Conservation (phyloP, 1,140 invertebrate genomes). For the Condylostylus longicornis region DNA sequence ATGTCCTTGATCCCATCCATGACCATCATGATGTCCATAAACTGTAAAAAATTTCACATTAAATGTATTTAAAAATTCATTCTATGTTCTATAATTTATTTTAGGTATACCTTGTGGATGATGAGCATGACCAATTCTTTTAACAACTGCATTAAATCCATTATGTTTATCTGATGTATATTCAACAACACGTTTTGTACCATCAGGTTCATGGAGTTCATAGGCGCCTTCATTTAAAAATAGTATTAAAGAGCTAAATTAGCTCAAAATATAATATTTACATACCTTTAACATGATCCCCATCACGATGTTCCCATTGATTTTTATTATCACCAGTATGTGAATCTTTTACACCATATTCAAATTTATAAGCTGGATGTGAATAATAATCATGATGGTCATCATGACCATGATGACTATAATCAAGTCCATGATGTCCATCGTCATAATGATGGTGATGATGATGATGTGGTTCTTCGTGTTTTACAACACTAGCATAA, state of each 20-base stretch:
- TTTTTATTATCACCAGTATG: slow-evolving; percentile 55
- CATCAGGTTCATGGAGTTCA: slow-evolving; percentile 39
- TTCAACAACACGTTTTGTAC: slow-evolving; percentile 37
- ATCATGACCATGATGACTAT: slow-evolving; percentile 10
- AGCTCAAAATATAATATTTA: background rate
- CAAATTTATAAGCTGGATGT: slow-evolving; percentile 53
- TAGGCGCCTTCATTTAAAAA: slow-evolving; percentile 32
- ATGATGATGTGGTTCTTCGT: background rate
- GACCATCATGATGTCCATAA: too few species aligned
- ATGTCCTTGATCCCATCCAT: too few species aligned
- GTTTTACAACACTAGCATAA: slow-evolving; percentile 5
- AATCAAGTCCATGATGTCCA: slow-evolving; percentile 8
- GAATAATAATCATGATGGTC: too few species aligned
- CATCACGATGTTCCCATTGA: slow-evolving; percentile 44
- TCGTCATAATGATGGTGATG: slow-evolving; percentile 7
- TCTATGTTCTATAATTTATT: too few species aligned
- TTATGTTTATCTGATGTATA: slow-evolving; percentile 33
- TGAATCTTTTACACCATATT: slow-evolving; percentile 55
- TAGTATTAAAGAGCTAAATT: background rate
- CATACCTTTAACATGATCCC: slow-evolving; percentile 43
- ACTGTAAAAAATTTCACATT: too few species aligned
- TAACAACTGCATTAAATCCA: slow-evolving; percentile 17
- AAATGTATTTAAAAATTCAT: too few species aligned
- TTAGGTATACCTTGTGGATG: slow-evolving; percentile 13
- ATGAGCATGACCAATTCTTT: slow-evolving; percentile 14